phyloP scores from a whole-genome alignment of 1,140 invertebrate species.

The Sarcophaga bullata region DNA sequence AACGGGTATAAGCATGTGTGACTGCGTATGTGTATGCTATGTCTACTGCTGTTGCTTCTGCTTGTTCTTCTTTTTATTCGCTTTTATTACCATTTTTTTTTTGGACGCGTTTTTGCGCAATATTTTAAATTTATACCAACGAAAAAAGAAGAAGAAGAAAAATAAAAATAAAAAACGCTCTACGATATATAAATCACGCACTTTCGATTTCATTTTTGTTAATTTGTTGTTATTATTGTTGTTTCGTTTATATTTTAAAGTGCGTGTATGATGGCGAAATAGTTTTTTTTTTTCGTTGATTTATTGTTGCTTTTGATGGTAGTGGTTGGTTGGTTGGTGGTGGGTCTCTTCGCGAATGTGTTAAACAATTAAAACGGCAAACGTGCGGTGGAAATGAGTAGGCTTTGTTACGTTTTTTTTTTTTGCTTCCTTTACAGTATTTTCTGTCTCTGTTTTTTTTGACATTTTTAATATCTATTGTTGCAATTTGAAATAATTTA shows the following conservation, averaged over 20 bases:
- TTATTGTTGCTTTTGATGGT: neutral
- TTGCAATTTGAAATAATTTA: conserved; percentile 18
- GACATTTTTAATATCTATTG: neutral
- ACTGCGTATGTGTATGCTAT: neutral
- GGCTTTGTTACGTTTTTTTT: neutral
- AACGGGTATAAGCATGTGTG: neutral
- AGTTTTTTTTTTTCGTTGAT: no score
- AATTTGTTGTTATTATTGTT: neutral
- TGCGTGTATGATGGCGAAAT: conserved; percentile 15
- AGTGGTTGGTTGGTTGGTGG: neutral
- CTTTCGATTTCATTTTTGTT: conserved; percentile 31
- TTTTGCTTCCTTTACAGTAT: no score
- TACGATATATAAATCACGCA: neutral
- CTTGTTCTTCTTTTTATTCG: neutral
- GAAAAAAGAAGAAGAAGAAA: neutral
- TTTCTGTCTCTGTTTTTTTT: no score
- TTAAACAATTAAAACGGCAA: neutral
- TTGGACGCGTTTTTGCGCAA: conserved; percentile 8
- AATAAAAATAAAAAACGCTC: neutral
- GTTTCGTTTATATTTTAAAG: neutral
- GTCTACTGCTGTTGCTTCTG: neutral
- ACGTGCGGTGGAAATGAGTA: neutral
- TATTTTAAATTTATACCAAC: neutral
- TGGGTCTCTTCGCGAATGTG: neutral
- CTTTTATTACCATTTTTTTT: neutral